phyloP scores from a whole-genome alignment of 2,113 vertebrate species.

The Emydura subglobosa region DNA sequence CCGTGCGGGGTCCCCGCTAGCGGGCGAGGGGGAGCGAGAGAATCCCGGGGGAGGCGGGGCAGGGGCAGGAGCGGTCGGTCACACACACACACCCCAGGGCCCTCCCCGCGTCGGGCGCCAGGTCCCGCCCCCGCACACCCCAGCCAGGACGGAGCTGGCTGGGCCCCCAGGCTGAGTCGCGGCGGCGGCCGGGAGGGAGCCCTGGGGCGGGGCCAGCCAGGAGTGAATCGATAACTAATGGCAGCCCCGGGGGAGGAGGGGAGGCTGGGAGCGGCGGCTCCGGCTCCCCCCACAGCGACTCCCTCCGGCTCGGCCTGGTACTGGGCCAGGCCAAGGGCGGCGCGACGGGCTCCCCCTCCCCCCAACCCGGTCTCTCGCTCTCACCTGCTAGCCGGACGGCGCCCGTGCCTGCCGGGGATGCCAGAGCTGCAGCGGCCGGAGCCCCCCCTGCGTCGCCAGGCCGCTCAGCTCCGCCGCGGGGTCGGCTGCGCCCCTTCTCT shows the following conservation, averaged over 20 bases:
- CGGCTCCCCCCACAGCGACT: slow-evolving; percentile 48
- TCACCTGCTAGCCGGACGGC: slow-evolving; percentile 41
- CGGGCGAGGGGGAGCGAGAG: not conserved
- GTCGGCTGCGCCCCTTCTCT: slow-evolving; percentile 33
- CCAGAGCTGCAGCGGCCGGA: slow-evolving; percentile 50
- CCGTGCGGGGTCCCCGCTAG: not conserved
- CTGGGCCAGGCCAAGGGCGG: slow-evolving; percentile 55
- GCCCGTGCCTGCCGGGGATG: not conserved
- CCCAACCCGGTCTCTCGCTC: slow-evolving; percentile 2
- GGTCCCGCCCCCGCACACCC: not conserved
- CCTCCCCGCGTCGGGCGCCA: no score
- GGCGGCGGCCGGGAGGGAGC: not conserved
- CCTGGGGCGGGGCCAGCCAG: not conserved
- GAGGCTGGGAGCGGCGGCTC: not conserved
- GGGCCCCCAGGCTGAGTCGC: not conserved
- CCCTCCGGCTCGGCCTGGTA: slow-evolving; percentile 60
- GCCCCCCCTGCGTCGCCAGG: slow-evolving; percentile 65
- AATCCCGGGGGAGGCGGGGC: not conserved
- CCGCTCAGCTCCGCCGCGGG: slow-evolving; percentile 20
- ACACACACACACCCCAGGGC: no score
- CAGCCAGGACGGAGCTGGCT: not conserved
- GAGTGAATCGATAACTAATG: slow-evolving; percentile 36
- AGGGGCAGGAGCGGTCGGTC: not conserved
- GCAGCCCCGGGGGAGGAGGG: not conserved
- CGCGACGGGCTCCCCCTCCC: slow-evolving; percentile 1